Conservation (phyloP, 2,888 invertebrate species). For the Andrena fulva region DNA sequence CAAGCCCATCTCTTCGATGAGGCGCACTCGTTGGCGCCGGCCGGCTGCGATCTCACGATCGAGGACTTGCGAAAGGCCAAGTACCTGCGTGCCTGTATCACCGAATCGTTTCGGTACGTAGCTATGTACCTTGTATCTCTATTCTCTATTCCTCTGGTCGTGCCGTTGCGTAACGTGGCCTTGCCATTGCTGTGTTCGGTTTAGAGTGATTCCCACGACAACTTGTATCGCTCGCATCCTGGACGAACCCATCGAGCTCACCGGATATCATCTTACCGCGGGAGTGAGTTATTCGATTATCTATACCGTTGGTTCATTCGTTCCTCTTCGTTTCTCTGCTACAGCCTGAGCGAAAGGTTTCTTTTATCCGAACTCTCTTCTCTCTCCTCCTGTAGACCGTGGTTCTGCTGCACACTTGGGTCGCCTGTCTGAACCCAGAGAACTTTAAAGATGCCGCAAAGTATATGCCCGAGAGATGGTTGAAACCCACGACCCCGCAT, state of each 20-base stretch:
- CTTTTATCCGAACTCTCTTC: neutral
- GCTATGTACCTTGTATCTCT: neutral
- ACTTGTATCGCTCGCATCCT: conserved; percentile 92
- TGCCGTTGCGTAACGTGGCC: neutral
- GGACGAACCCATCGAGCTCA: conserved; percentile 90
- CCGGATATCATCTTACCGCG: conserved; percentile 89
- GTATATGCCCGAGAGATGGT: conserved; percentile 93
- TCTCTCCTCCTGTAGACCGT: conserved; percentile 87
- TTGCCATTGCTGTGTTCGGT: neutral
- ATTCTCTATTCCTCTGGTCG: neutral
- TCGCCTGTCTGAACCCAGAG: conserved; percentile 91
- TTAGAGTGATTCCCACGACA: conserved; percentile 90
- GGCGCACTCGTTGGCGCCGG: conserved; percentile 86
- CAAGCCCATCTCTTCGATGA: conserved; percentile 90
- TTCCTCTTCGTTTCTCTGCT: neutral
- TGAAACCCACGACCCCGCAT: conserved; percentile 85
- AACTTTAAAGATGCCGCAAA: conserved; percentile 91
- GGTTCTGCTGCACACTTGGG: conserved; percentile 92
- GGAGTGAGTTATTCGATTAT: conserved; percentile 87
- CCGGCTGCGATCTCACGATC: conserved; percentile 86
- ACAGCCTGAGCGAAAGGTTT: neutral
- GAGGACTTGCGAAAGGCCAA: conserved; percentile 88
- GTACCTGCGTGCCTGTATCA: conserved; percentile 92
- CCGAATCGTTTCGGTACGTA: conserved; percentile 89
- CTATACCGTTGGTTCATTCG: neutral